These are phyloP conservation scores for Dicranocentrus wangi DNA, from an alignment of 2,888 invertebrate genomes.

Conservation along the genomic window DNA sequence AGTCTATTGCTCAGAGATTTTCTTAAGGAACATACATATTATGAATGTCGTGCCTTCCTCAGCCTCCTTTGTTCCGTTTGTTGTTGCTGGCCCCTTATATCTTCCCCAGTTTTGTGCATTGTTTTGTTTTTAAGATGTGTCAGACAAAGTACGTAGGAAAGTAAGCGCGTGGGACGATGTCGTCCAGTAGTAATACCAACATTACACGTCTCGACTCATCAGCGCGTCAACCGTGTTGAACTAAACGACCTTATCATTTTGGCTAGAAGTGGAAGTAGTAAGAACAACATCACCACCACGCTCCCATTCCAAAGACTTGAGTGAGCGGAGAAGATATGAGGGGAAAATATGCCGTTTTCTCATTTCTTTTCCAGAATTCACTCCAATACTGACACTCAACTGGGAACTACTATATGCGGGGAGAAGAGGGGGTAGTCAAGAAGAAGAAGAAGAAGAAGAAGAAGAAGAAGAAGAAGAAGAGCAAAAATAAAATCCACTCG, in stretches of 20 bases:
- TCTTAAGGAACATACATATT: too few species aligned
- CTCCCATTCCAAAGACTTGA: too few species aligned
- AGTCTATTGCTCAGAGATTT: too few species aligned
- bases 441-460: constrained; percentile 11
- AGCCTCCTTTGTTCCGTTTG: constrained; percentile 14
- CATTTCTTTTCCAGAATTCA: constrained; percentile 24
- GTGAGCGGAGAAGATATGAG: constrained; percentile 14
- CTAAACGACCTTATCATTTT: constrained; percentile 42
- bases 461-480: constrained; percentile 18
- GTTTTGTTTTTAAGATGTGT: constrained; percentile 29
- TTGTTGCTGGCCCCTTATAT: constrained; percentile 36
- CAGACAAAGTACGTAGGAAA: neutral
- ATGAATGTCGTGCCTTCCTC: constrained; percentile 40
- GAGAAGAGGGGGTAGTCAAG: constrained; percentile 23
- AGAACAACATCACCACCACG: too few species aligned
- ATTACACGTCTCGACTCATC: constrained; percentile 2
- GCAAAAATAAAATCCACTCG: constrained; percentile 24
- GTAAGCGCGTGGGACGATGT: constrained; percentile 48
- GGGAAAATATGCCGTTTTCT: constrained; percentile 2
- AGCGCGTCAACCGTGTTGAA: constrained; percentile 29
- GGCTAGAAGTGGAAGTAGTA: constrained; percentile 16
- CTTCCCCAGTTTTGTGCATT: constrained; percentile 36
- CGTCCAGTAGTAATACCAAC: constrained; percentile 30
- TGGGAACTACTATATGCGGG: neutral
- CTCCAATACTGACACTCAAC: constrained; percentile 2